Evolutionary conservation across 2,797 vertebrate species (phyloP), one percentile per base, ranked within the genome.

Genomic region (Emys orbicularis): DNA sequence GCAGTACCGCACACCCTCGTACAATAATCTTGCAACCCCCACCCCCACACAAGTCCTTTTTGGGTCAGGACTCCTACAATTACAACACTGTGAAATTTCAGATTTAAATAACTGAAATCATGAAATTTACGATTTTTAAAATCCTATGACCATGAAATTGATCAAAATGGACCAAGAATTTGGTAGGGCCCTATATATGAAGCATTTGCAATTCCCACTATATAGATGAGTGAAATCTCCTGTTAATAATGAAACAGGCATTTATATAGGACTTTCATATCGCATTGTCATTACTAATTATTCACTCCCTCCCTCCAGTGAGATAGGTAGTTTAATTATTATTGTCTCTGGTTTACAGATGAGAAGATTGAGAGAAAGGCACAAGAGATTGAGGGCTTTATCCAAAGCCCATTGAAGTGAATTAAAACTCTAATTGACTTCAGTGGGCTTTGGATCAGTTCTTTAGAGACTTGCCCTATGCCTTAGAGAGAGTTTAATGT

Each of bases 191-290:
- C 8, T 54, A 54, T 23, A 44, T 74, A 29, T 79, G 87, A 49
- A 27, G 13, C 52, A 47, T 61, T 18, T 68, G 74, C 74, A 76
- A 5, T 61, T 74, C 29, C 9, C 61, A 8, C 41, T 84, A 4
- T 82, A 85, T 76, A 13, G n/a, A 65, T 3, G 0, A 74, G 21
- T 12, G 65, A 29, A 37, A 52, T 54, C 77, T 44, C 50, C 86
- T 37, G n/a, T n/a, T 18, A 8, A 0, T 1, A 2, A n/a, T 2
- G 34, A 25, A 27, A 1, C 5, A 1, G 27, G 37, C 15, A 37
- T 83, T 50, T 12, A 5, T 44, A 0, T 11, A 9, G 10, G 19
- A 4, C 6, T 74, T 15, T 77, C 44, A 41, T 25, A 49, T 56
- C 65, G 29, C 29, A 44, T 83, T 3, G 31, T 31, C 47, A 41